phyloP scores from a whole-genome alignment of 2,113 vertebrate genomes.

The Pogona vitticeps region DNA sequence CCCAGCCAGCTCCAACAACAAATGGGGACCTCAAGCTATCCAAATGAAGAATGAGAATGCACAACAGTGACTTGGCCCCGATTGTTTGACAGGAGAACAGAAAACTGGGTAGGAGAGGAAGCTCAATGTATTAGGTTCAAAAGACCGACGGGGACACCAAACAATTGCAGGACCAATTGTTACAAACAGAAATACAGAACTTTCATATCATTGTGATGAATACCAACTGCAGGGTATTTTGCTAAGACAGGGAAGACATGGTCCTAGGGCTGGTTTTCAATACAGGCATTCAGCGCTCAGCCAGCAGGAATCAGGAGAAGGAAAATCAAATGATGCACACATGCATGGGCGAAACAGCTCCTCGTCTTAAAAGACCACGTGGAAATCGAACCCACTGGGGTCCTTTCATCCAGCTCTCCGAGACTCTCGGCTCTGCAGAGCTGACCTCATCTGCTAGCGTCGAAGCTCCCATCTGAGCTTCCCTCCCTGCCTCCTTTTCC shows the following conservation, averaged over 20 bases:
- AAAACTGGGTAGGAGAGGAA: background rate
- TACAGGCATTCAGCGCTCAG: background rate
- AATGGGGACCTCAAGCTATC: no score
- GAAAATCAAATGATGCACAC: background rate
- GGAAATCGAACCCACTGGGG: slow-evolving; percentile 20
- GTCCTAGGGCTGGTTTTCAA: background rate
- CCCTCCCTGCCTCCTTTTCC: background rate
- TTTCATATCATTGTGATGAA: background rate
- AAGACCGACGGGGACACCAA: background rate
- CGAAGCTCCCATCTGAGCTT: background rate
- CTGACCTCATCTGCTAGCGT: background rate
- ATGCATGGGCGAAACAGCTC: background rate
- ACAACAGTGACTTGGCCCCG: no score
- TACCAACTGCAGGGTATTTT: no score
- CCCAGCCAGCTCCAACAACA: no score
- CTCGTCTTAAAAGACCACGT: background rate
- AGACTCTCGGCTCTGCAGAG: background rate
- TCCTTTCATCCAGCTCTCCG: background rate
- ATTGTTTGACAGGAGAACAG: no score
- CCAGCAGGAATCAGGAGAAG: background rate
- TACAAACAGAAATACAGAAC: background rate
- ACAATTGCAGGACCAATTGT: background rate
- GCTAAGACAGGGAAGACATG: no score
- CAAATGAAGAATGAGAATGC: background rate
- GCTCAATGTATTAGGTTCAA: no score